These are phyloP conservation scores for Ylistrum balloti DNA, from an alignment of 1,140 invertebrate genomes.

Conservation along the genomic window DNA sequence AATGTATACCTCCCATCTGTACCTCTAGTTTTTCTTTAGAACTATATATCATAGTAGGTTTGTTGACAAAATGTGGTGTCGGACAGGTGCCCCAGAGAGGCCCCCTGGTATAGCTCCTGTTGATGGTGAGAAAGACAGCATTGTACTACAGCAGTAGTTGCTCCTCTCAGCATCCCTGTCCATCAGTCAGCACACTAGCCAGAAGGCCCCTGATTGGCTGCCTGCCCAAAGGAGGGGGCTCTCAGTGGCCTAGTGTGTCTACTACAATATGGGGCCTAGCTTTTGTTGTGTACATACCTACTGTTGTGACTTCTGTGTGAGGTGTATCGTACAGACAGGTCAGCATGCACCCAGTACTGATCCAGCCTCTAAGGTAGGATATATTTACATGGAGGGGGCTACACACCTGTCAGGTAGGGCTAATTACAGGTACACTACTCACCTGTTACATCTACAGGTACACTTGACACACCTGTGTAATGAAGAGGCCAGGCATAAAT, in stretches of 20 bases:
- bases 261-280: slow-evolving; percentile 23
- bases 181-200: slow-evolving; percentile 37
- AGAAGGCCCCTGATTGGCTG: neutral
- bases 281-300: slow-evolving; percentile 39
- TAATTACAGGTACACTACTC: slow-evolving; percentile 22
- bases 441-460: neutral
- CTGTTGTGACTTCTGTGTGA: neutral
- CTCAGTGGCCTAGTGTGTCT: neutral
- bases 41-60: neutral
- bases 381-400: slow-evolving; percentile 24
- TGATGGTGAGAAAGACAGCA: slow-evolving; percentile 33
- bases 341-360: neutral
- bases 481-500: neutral
- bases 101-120: neutral
- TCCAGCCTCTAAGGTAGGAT: slow-evolving; percentile 18
- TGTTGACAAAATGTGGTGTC: neutral
- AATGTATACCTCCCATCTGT: neutral
- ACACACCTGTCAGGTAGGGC: slow-evolving; percentile 22
- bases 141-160: slow-evolving; percentile 12
- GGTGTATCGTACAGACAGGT: neutral
- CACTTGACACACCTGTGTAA: neutral
- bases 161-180: slow-evolving; percentile 27
- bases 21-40: neutral
- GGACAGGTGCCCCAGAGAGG: neutral
- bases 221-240: slow-evolving; percentile 12